A percentile compares a stretch with the other conserved stretches of the same genome.
These are phyloP conservation scores for Urophycis tenuis DNA, from an alignment of 2,797 vertebrate species.

Conservation along the genomic window DNA sequence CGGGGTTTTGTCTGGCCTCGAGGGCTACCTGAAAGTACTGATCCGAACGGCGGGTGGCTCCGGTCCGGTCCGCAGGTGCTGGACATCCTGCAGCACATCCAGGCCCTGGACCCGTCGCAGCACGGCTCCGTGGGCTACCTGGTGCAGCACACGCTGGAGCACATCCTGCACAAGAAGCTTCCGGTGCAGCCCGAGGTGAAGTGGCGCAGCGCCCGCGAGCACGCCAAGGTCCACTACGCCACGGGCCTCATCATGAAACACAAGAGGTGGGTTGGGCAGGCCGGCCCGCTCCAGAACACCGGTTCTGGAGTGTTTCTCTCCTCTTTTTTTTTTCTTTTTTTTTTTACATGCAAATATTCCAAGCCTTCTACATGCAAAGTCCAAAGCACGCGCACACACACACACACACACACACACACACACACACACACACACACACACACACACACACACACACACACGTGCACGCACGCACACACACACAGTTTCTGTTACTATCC, in stretches of 20 bases:
- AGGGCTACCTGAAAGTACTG: too few relatives aligned
- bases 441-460: too few relatives aligned
- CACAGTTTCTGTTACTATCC: neutral
- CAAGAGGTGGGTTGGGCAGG: conserved; percentile 91
- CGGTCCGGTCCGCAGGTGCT: conserved; percentile 79
- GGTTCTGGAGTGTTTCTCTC: neutral
- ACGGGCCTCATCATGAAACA: conserved; percentile 95
- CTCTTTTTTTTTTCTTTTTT: too few relatives aligned
- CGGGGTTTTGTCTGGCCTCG: too few relatives aligned
- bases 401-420: too few relatives aligned
- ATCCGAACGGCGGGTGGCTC: neutral
- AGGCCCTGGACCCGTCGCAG: conserved; percentile 91
- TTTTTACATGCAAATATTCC: neutral
- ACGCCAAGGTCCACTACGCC: conserved; percentile 85
- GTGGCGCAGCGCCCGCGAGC: conserved; percentile 78
- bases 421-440: too few relatives aligned
- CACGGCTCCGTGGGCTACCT: conserved; percentile 92
- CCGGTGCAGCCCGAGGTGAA: conserved; percentile 83
- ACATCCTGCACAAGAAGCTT: conserved; percentile 93
- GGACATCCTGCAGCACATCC: conserved; percentile 96
- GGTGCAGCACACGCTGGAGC: conserved; percentile 94
- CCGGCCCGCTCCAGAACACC: neutral
- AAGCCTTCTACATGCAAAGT: neutral
- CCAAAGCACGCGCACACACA: neutral
- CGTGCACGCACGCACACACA: too few relatives aligned